phyloP scores from a whole-genome alignment of 2,888 invertebrate species.

The Lymantria monacha region DNA sequence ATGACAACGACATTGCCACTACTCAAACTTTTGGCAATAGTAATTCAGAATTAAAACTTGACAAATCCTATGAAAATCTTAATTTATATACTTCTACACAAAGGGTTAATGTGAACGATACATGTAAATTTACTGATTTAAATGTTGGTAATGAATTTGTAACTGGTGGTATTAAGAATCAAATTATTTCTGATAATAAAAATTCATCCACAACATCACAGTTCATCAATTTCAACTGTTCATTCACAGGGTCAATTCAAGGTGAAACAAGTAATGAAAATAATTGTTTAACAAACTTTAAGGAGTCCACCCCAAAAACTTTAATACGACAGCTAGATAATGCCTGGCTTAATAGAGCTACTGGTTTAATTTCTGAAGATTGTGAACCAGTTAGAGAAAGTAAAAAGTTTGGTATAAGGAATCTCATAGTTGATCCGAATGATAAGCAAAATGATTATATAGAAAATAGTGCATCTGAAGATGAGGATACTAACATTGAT shows the following conservation, averaged over 20 bases:
- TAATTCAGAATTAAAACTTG: background rate
- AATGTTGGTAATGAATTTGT: background rate
- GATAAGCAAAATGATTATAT: conserved; percentile 82
- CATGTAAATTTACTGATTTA: background rate
- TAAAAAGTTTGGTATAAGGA: conserved; percentile 64
- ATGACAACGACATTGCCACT: conserved; percentile 3
- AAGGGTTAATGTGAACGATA: background rate
- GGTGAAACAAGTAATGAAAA: background rate
- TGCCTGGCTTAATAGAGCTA: conserved; percentile 72
- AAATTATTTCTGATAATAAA: background rate
- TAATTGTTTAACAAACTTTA: conserved; percentile 1
- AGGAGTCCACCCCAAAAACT: conserved; percentile 18
- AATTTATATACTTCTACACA: background rate
- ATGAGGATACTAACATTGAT: conserved; percentile 60
- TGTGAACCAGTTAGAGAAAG: conserved; percentile 8
- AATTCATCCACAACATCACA: background rate
- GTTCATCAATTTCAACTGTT: background rate
- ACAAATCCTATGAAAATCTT: background rate
- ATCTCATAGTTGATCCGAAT: conserved; percentile 44
- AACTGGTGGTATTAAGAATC: background rate
- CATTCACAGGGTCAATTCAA: background rate
- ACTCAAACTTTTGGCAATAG: background rate
- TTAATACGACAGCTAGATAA: conserved; percentile 59
- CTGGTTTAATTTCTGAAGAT: conserved; percentile 43
- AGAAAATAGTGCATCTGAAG: conserved; percentile 88